Evolutionary conservation across 2,797 vertebrate genomes (phyloP).

Genomic region (Diplodus puntazzo): DNA sequence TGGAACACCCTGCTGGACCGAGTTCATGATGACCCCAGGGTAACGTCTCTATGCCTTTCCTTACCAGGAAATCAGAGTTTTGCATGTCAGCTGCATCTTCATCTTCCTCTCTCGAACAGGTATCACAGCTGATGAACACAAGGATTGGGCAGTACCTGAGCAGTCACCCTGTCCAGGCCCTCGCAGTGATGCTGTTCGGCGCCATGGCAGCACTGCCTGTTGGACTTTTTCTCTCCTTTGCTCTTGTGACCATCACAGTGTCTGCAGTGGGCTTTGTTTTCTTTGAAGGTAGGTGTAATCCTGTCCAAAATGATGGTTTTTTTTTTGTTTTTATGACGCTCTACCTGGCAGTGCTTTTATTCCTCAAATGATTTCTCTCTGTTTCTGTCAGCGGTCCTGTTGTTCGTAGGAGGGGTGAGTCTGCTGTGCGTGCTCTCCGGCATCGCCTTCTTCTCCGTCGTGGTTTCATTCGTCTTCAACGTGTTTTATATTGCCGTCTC

Average conservation of each 20-base stretch:
- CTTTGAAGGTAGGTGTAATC: slow-evolving; percentile 63
- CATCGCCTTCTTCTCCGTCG: slow-evolving; percentile 68
- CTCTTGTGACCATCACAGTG: slow-evolving; percentile 59
- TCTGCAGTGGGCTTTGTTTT: slow-evolving; percentile 62
- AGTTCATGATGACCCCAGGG: slow-evolving; percentile 63
- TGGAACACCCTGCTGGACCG: slow-evolving; percentile 30
- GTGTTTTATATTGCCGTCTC: slow-evolving; percentile 40
- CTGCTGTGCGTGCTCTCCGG: slow-evolving; percentile 71
- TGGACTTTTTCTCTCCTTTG: slow-evolving; percentile 73
- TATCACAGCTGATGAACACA: slow-evolving; percentile 56
- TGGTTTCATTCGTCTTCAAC: slow-evolving; percentile 53
- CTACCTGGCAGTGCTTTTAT: not conserved
- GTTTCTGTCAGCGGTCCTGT: slow-evolving; percentile 56
- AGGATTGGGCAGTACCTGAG: slow-evolving; percentile 62
- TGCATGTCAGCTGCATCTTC: not conserved
- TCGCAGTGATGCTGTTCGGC: slow-evolving; percentile 61
- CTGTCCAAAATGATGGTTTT: not conserved
- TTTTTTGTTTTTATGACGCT: not conserved
- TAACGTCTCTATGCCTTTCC: slow-evolving; percentile 17
- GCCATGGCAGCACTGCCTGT: slow-evolving; percentile 63
- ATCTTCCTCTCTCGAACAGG: slow-evolving; percentile 47
- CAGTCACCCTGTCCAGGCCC: slow-evolving; percentile 61
- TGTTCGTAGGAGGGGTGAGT: slow-evolving; percentile 59
- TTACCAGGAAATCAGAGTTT: not conserved
- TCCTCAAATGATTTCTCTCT: not conserved